phyloP scores from a whole-genome alignment of 2,797 vertebrate species.

The Tokudaia tokunoshimensis region DNA sequence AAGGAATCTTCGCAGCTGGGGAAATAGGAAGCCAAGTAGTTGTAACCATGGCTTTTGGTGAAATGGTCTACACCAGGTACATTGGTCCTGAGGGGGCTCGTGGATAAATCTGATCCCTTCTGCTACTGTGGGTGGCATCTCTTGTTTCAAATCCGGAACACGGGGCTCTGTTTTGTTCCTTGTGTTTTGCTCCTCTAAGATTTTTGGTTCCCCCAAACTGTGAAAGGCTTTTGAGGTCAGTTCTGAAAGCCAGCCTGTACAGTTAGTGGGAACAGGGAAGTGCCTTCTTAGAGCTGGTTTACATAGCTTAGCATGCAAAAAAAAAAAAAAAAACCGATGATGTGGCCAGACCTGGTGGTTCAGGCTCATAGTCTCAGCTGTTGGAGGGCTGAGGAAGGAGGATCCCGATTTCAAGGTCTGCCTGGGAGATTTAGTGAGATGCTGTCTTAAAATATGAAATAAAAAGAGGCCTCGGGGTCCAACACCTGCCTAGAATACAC shows the following conservation, averaged over 20 bases:
- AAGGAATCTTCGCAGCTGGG: neutral
- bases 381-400: neutral
- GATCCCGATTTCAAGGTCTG: neutral
- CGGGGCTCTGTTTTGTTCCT: neutral
- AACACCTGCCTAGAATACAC: neutral
- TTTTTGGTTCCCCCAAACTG: neutral
- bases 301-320: neutral
- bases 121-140: neutral
- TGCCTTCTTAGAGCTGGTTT: neutral
- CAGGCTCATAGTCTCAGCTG: too few species aligned
- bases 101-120: neutral
- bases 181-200: neutral
- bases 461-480: neutral
- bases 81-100: neutral
- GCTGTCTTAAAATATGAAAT: neutral
- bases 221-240: neutral
- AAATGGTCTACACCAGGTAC: neutral
- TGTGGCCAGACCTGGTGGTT: neutral
- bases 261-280: neutral
- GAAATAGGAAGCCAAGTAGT: neutral
- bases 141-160: neutral
- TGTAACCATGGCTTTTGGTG: neutral
- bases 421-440: neutral
- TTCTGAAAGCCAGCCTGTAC: neutral
- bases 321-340: neutral